Conservation (phyloP, 2,113 vertebrate species). For the Daphoenositta chrysoptera region DNA sequence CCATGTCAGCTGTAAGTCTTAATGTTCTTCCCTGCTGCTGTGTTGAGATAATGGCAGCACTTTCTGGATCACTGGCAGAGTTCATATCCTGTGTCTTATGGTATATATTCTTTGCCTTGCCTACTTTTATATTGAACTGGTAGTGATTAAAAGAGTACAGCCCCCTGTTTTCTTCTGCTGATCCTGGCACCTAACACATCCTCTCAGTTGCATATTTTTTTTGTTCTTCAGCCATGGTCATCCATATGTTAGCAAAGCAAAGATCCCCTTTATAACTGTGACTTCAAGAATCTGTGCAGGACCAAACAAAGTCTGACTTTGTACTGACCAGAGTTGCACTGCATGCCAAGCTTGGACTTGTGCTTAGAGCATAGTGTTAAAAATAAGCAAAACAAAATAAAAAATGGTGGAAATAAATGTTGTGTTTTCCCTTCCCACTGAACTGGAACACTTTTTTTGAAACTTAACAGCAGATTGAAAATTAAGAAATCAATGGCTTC, state of each 20-base stretch:
- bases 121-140: neutral
- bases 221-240: neutral
- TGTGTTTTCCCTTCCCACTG: neutral
- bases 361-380: neutral
- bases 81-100: neutral
- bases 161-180: neutral
- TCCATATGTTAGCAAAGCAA: neutral
- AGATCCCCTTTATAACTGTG: neutral
- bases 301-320: neutral
- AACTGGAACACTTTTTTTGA: neutral
- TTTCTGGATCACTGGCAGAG: conserved; percentile 6
- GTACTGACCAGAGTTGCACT: neutral
- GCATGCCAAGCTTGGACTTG: neutral
- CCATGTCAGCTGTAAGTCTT: neutral
- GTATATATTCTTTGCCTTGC: neutral
- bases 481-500: neutral
- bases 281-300: neutral
- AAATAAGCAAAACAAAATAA: neutral
- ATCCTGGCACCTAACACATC: neutral
- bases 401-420: neutral
- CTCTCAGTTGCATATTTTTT: neutral
- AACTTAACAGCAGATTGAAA: neutral
- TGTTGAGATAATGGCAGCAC: neutral
- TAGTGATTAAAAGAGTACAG: neutral
- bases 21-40: neutral